phyloP scores from a whole-genome alignment of 2,113 vertebrate species.

The Benitochromis conjunctus region DNA sequence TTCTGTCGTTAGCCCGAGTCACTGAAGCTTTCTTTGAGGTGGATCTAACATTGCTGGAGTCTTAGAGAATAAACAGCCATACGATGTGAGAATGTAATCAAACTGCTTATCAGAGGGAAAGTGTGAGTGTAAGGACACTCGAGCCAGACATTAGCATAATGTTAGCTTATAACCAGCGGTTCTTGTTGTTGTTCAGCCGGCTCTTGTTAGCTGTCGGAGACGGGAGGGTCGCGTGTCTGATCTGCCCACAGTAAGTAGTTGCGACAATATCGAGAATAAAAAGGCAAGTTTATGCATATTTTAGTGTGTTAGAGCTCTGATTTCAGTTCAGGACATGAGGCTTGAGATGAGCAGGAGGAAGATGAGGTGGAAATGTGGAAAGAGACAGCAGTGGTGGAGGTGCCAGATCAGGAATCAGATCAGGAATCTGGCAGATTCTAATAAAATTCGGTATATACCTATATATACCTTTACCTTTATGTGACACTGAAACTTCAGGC shows the following conservation, averaged over 20 bases:
- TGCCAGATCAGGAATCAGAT: not conserved
- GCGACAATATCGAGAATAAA: not conserved
- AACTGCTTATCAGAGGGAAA: too few relatives aligned
- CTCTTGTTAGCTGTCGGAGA: not conserved
- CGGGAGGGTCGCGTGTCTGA: not conserved
- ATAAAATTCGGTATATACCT: too few relatives aligned
- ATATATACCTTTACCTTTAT: not conserved
- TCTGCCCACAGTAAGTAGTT: not conserved
- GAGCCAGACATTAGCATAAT: not conserved
- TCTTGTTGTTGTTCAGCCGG: not conserved
- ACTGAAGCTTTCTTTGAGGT: not conserved
- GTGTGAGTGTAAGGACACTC: too few relatives aligned
- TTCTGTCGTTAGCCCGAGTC: not conserved
- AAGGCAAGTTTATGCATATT: fast-evolving
- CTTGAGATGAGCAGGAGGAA: not conserved
- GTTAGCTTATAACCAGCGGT: not conserved
- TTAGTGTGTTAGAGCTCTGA: not conserved
- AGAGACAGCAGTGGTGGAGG: not conserved
- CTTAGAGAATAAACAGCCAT: too few relatives aligned
- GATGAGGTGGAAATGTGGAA: not conserved
- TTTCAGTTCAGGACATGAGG: not conserved
- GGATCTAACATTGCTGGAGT: not conserved
- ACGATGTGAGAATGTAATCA: too few relatives aligned
- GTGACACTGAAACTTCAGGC: not conserved
- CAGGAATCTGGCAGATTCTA: not conserved